Percentiles rank a stretch among this genome's conserved stretches.
Evolutionary conservation across 2,113 vertebrate genomes (phyloP).

Genomic region (Halichoerus grypus): DNA sequence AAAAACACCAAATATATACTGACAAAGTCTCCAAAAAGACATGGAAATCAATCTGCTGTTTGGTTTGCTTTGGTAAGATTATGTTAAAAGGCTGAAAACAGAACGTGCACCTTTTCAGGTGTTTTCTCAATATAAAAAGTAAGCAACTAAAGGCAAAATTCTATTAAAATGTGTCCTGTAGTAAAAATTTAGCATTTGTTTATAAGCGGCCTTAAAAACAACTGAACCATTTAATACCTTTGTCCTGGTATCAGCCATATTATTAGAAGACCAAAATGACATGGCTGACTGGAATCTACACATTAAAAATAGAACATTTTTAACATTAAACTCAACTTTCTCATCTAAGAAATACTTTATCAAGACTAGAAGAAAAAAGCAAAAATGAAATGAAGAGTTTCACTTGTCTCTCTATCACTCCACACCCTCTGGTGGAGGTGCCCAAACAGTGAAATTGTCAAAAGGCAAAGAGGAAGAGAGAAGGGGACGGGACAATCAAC

Average conservation of each 20-base stretch:
- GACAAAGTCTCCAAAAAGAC: constrained; percentile 45
- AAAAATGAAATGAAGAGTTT: constrained; percentile 42
- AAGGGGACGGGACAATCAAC: not conserved
- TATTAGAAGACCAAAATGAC: constrained; percentile 21
- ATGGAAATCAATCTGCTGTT: constrained; percentile 2
- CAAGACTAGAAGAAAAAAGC: constrained; percentile 42
- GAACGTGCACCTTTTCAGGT: not conserved
- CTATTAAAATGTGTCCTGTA: not conserved
- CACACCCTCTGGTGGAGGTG: constrained; percentile 69
- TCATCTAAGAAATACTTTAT: constrained; percentile 54
- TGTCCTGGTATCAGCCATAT: not conserved
- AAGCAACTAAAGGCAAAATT: constrained; percentile 44
- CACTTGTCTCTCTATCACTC: constrained; percentile 39
- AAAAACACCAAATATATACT: constrained; percentile 56
- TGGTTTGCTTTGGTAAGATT: constrained; percentile 36
- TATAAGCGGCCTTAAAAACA: constrained; percentile 52
- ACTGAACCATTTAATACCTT: constrained; percentile 51
- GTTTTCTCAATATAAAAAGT: constrained; percentile 59
- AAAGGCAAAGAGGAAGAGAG: not conserved
- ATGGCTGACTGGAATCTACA: not conserved
- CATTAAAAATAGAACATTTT: constrained; percentile 23
- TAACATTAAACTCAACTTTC: constrained; percentile 32
- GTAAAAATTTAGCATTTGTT: constrained; percentile 50
- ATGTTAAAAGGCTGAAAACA: constrained; percentile 46
- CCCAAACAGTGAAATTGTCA: constrained; percentile 54